phyloP scores from a whole-genome alignment of 2,888 invertebrate species.

The Atherix ibis region DNA sequence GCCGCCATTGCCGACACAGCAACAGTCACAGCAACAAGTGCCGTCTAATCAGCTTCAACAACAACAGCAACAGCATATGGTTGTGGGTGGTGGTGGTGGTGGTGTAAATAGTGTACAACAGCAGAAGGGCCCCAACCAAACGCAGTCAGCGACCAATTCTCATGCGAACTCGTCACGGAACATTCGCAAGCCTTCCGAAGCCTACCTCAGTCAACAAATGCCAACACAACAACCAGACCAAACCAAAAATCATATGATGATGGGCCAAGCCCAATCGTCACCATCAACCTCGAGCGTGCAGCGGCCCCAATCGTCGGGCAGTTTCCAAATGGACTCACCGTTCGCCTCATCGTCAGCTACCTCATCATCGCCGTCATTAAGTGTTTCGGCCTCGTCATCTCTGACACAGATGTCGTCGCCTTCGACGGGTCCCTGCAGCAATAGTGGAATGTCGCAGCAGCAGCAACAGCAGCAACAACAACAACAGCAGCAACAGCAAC shows the following conservation, averaged over 20 bases:
- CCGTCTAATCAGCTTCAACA: constrained; percentile 10
- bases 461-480: constrained; percentile 23
- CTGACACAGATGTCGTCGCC: constrained; percentile 9
- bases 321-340: constrained; percentile 13
- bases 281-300: constrained; percentile 16
- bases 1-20: no score
- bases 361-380: constrained; percentile 7
- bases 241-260: constrained; percentile 17
- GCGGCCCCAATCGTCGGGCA: constrained; percentile 15
- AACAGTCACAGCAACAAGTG: constrained; percentile 13
- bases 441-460: constrained; percentile 8
- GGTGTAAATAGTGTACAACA: constrained; percentile 8
- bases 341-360: constrained; percentile 20
- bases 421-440: constrained; percentile 7
- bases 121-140: constrained; percentile 10
- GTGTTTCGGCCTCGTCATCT: constrained; percentile 11
- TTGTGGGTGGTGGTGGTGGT: constrained; percentile 4
- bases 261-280: constrained; percentile 13
- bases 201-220: constrained; percentile 19
- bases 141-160: constrained; percentile 18
- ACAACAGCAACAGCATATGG: constrained; percentile 35
- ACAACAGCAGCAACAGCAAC: no score
- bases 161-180: constrained; percentile 11
- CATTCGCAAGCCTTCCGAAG: constrained; percentile 14
- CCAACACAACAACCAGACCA: constrained; percentile 22